Percentiles rank a stretch among this genome's conserved stretches.
These are phyloP conservation scores for Drosophila baimaii DNA, from an alignment of 1,140 invertebrate species.

Conservation along the genomic window DNA sequence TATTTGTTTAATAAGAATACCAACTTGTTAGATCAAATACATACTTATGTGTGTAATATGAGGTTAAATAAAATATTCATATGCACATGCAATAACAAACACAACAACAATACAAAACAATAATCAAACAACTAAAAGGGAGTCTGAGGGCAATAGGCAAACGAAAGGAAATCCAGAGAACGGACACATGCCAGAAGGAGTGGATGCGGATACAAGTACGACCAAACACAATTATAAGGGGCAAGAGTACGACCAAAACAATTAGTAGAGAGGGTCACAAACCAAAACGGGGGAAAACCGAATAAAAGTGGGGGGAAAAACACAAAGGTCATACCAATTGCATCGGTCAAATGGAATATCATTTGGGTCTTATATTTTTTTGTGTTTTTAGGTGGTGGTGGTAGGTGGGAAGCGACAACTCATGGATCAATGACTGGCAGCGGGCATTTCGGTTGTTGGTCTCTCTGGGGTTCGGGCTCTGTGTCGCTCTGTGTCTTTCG, in stretches of 20 bases:
- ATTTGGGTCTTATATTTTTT: slow-evolving; percentile 16
- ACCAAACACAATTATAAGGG: slow-evolving; percentile 6
- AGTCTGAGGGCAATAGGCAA: background rate
- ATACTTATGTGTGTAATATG: background rate
- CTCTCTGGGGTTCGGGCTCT: slow-evolving; percentile 6
- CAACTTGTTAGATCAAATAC: background rate
- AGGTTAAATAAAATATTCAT: slow-evolving; percentile 8
- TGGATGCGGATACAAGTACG: slow-evolving; percentile 10
- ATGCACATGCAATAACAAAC: slow-evolving; percentile 75
- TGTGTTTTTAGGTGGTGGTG: slow-evolving; percentile 44
- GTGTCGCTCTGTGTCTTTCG: slow-evolving; percentile 36
- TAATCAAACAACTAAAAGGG: slow-evolving; percentile 36
- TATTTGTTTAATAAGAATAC: background rate
- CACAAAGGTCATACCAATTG: slow-evolving; percentile 74
- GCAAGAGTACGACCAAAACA: slow-evolving; percentile 8
- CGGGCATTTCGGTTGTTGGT: slow-evolving; percentile 12
- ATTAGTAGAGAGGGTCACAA: slow-evolving; percentile 20
- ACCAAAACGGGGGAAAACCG: slow-evolving; percentile 15
- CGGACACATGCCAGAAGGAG: slow-evolving; percentile 18
- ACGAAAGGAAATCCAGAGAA: background rate
- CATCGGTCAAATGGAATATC: slow-evolving; percentile 46
- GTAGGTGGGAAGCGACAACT: slow-evolving; percentile 33
- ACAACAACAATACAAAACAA: slow-evolving; percentile 73
- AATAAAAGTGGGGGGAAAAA: slow-evolving; percentile 19
- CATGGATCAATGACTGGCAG: slow-evolving; percentile 48